These are phyloP conservation scores for Dorcus hopei DNA, from an alignment of 2,888 invertebrate species.

Conservation along the genomic window DNA sequence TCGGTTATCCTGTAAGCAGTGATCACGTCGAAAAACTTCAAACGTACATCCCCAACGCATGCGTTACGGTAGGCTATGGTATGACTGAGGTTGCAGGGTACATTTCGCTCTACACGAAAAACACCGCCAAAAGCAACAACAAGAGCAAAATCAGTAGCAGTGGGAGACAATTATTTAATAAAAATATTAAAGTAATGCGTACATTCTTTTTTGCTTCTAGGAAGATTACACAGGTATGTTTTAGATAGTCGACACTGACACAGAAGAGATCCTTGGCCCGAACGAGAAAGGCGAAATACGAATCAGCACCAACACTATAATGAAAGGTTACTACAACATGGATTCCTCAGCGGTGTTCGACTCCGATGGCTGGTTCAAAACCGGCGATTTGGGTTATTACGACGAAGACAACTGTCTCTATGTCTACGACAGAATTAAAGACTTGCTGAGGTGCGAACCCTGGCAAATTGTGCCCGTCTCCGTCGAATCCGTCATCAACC, in stretches of 20 bases:
- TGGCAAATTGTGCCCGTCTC: slow-evolving; percentile 38
- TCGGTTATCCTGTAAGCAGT: too few relatives aligned
- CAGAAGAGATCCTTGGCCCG: slow-evolving; percentile 46
- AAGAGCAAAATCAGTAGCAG: too few relatives aligned
- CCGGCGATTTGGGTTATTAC: slow-evolving; percentile 37
- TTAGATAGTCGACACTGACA: slow-evolving; percentile 36
- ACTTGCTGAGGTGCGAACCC: slow-evolving; percentile 36
- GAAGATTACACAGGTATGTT: slow-evolving; percentile 9
- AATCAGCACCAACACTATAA: slow-evolving; percentile 36
- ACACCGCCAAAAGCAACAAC: too few relatives aligned
- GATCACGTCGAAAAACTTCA: too few relatives aligned
- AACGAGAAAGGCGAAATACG: slow-evolving; percentile 52
- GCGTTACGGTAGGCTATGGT: too few relatives aligned
- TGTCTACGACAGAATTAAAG: slow-evolving; percentile 34
- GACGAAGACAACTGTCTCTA: slow-evolving; percentile 35
- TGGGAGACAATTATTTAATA: too few relatives aligned
- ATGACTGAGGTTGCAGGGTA: too few relatives aligned
- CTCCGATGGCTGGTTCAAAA: slow-evolving; percentile 33
- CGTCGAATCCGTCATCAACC: slow-evolving; percentile 30
- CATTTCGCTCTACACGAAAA: too few relatives aligned
- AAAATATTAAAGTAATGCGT: background rate
- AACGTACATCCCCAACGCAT: too few relatives aligned
- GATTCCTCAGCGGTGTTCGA: slow-evolving; percentile 23
- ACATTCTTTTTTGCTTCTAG: slow-evolving; percentile 2
- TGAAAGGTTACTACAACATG: slow-evolving; percentile 25